Evolutionary conservation across 1,140 invertebrate genomes (phyloP), one percentile per base, ranked within the genome.

Genomic region (Microvelia longipes): DNA sequence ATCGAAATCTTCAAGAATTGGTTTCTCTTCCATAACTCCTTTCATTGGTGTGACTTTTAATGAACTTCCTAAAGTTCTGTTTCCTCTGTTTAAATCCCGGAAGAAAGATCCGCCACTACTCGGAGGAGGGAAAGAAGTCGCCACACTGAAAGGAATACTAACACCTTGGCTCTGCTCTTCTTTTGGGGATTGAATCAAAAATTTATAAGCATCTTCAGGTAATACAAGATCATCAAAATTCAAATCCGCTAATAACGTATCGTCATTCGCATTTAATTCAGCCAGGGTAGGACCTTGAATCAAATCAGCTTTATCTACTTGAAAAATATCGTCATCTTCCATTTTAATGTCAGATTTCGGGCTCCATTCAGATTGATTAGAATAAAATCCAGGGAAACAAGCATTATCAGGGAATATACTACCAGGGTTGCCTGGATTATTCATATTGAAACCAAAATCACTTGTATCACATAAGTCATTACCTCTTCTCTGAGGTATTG

Each of bases 241-340:
- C 30, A 93, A 82, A 79, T 92, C 90, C 71, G 88, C 89, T 1
- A 91, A 80, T 15, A 80, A 75, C 25, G 88, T 90, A 71, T 93
- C 90, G 76, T 90, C 90, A 76, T 92, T 90, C 28, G 88, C 89
- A 80, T 93, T 93, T 13, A 96, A 79, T 78, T 94, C 91, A 0
- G 92, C 90, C 63, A 96, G 80, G 69, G 92, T 95, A 1, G 92
- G 91, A 0, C 90, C 90, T 73, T 87, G 83, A 74, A 91, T 87
- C 29, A 93, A 83, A 80, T 93, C 91, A 63, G 88, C 87, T 79
- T 92, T 91, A 77, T 94, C 91, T 61, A 93, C 89, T 82, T 92
- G 90, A 77, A 93, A 92, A 73, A 93, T 92, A 77, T 93, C 91
- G 77, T 93, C 90, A 75, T 93, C 90, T 74, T 92, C 90, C 84